phyloP scores from a whole-genome alignment of 2,797 vertebrate genomes.

The Valencia hispanica region DNA sequence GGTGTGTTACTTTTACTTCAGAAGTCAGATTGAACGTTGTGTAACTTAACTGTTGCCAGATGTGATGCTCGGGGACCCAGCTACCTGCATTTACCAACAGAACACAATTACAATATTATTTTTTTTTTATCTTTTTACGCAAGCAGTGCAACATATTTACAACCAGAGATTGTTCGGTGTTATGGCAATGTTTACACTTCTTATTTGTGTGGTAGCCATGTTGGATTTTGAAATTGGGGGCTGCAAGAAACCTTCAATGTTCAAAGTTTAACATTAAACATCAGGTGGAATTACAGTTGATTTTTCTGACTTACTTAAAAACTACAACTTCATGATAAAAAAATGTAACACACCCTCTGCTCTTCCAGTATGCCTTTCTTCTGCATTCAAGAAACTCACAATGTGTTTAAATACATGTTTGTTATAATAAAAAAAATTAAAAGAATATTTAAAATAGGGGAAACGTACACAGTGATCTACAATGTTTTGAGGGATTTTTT shows the following conservation, averaged over 20 bases:
- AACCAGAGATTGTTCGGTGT: neutral
- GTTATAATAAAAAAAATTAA: too few relatives aligned
- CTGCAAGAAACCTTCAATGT: neutral
- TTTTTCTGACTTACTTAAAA: neutral
- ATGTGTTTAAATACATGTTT: neutral
- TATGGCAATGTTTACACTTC: neutral
- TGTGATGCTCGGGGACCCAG: neutral
- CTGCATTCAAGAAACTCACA: neutral
- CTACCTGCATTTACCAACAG: neutral
- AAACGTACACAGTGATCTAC: neutral
- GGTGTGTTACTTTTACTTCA: neutral
- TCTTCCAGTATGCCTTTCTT: neutral
- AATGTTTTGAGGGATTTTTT: neutral
- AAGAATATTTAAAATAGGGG: too few relatives aligned
- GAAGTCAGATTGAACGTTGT: neutral
- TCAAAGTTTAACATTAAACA: too few relatives aligned
- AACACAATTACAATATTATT: neutral
- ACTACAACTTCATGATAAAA: neutral
- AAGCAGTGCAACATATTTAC: neutral
- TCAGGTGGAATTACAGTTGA: neutral
- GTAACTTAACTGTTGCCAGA: neutral
- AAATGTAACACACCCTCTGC: neutral
- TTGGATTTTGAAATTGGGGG: neutral
- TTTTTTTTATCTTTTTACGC: neutral
- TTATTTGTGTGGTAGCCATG: neutral